Conservation (phyloP, 2,113 vertebrate species). For the Cinclus cinclus region DNA sequence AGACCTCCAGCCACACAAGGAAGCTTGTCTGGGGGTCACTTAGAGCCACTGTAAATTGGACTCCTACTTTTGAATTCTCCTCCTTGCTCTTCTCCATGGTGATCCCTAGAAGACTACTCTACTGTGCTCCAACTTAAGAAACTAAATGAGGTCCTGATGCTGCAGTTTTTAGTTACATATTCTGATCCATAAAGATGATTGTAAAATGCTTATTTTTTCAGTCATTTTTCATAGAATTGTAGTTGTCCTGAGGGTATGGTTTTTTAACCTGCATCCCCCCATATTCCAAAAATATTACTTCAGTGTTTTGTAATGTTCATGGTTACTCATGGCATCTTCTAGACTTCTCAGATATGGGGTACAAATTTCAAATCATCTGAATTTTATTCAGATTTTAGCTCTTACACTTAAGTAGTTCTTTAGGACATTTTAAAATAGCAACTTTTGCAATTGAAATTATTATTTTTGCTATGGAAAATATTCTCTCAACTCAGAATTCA, state of each 20-base stretch:
- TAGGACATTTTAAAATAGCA: not conserved
- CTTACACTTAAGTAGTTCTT: not conserved
- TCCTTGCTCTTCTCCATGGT: fast-evolving
- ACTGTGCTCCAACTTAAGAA: not conserved
- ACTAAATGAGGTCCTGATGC: not conserved
- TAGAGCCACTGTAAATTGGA: not conserved
- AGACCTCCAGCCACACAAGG: not conserved
- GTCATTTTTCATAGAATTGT: not conserved
- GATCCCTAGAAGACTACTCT: not conserved
- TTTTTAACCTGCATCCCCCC: not conserved
- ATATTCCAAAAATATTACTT: not conserved
- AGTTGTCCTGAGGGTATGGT: not conserved
- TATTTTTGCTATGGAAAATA: not conserved
- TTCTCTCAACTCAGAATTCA: not conserved
- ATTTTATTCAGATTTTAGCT: not conserved
- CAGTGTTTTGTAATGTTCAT: not conserved
- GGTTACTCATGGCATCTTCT: not conserved
- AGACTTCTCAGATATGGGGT: not conserved
- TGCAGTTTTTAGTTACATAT: not conserved
- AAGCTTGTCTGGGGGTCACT: not conserved
- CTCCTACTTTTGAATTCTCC: not conserved
- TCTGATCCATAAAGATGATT: not conserved
- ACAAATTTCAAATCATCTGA: not conserved
- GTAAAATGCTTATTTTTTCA: not conserved
- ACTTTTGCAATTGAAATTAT: not conserved